phyloP scores from a whole-genome alignment of 64 coral and sea anemone genomes.

The Dendronephthya gigantea region DNA sequence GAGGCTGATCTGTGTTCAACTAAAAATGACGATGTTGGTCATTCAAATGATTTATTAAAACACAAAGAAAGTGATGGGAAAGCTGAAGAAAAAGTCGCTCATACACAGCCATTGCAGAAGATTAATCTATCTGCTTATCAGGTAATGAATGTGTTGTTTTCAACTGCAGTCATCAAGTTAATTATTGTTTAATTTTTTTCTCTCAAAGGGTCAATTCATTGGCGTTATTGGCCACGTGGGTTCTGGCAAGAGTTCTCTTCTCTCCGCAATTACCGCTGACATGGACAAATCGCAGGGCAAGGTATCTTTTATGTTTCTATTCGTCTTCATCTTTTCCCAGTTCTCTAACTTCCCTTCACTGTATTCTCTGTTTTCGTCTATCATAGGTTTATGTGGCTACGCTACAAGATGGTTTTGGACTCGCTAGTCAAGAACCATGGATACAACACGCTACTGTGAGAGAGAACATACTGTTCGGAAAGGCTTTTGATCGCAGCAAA shows the following conservation, averaged over 20 bases:
- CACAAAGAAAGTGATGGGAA: background rate
- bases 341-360: background rate
- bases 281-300: constrained; percentile 66
- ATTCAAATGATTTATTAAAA: background rate
- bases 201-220: constrained; percentile 56
- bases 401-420: constrained; percentile 77
- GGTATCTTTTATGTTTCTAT: constrained; percentile 3
- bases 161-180: background rate
- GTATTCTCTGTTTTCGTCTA: background rate
- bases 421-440: constrained; percentile 86
- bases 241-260: constrained; percentile 75
- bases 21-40: background rate
- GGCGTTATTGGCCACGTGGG: constrained; percentile 89
- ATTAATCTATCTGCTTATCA: background rate
- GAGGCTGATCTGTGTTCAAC: background rate
- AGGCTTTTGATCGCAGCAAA: constrained; percentile 61
- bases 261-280: constrained; percentile 82
- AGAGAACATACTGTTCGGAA: constrained; percentile 90
- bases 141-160: background rate
- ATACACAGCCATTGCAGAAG: background rate
- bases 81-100: background rate
- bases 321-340: background rate
- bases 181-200: background rate
- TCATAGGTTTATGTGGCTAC: constrained; percentile 53
- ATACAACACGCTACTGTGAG: constrained; percentile 95